These are phyloP conservation scores for Pseudomyrmex concolor DNA, from an alignment of 1,140 invertebrate species.

Conservation along the genomic window DNA sequence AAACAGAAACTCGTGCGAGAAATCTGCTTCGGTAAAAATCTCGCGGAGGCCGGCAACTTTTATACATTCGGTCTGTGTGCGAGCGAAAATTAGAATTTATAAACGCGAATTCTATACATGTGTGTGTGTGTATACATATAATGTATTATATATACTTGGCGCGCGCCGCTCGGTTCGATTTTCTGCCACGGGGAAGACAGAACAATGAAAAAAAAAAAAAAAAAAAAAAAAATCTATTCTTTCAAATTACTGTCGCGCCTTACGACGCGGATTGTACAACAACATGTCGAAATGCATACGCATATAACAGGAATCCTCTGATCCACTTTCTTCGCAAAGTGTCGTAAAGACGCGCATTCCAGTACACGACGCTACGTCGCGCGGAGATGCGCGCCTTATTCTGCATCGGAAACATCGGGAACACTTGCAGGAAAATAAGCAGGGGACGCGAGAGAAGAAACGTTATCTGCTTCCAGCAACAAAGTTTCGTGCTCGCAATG, in stretches of 20 bases:
- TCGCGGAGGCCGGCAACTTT: neutral
- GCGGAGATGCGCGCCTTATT: slow-evolving; percentile 38
- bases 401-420: slow-evolving; percentile 59
- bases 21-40: slow-evolving; percentile 13
- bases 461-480: slow-evolving; percentile 35
- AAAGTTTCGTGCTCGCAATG: slow-evolving; percentile 55
- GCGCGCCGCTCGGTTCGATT: slow-evolving; percentile 18
- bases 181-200: neutral
- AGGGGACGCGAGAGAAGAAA: neutral
- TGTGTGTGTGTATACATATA: too few species aligned
- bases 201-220: neutral
- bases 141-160: slow-evolving; percentile 7
- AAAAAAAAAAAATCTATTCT: slow-evolving; percentile 16
- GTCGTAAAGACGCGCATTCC: slow-evolving; percentile 59
- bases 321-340: slow-evolving; percentile 65
- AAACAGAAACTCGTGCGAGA: slow-evolving; percentile 6
- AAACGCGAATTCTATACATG: neutral
- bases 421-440: slow-evolving; percentile 11
- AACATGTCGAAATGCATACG: slow-evolving; percentile 46
- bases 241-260: slow-evolving; percentile 52
- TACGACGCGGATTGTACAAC: slow-evolving; percentile 33
- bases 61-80: neutral
- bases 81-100: slow-evolving; percentile 47
- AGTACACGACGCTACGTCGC: neutral
- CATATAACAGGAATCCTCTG: slow-evolving; percentile 31